Conservation (phyloP, 1,140 invertebrate species). For the Zaprionus gabonicus region DNA sequence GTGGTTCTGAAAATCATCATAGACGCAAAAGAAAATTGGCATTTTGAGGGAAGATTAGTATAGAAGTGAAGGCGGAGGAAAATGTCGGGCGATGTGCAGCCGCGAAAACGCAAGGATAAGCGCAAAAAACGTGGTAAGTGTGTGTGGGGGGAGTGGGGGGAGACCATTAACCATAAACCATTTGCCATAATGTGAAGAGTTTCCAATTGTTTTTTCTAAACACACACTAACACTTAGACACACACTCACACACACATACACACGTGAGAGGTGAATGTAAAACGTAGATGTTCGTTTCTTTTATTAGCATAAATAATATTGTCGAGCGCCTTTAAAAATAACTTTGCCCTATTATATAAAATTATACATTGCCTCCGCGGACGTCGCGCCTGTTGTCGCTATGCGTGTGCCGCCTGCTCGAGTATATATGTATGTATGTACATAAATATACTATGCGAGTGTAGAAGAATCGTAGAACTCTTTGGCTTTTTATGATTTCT, state of each 20-base stretch:
- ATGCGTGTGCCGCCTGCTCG: conserved; percentile 69
- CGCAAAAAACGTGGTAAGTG: conserved; percentile 88
- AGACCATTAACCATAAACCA: background rate
- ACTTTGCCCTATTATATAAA: conserved; percentile 83
- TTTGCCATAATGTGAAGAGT: background rate
- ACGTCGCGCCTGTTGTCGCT: conserved; percentile 57
- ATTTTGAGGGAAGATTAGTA: conserved; percentile 27
- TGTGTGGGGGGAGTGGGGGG: background rate
- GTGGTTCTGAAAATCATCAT: conserved; percentile 25
- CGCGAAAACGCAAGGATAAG: conserved; percentile 89
- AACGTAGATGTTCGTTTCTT: conserved; percentile 65
- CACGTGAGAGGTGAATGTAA: conserved; percentile 12
- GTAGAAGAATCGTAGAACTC: conserved; percentile 9
- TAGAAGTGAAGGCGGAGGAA: conserved; percentile 23
- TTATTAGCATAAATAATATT: conserved; percentile 81
- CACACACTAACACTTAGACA: background rate
- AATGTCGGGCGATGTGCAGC: conserved; percentile 90
- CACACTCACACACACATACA: background rate
- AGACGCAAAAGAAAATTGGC: conserved; percentile 37
- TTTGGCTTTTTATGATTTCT: conserved; percentile 53
- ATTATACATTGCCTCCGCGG: conserved; percentile 74
- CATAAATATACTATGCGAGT: conserved; percentile 22
- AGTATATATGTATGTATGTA: conserved; percentile 20
- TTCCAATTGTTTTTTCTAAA: conserved; percentile 19
- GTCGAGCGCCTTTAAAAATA: conserved; percentile 83